Evolutionary conservation across 2,113 vertebrate genomes (phyloP), one percentile per base, ranked within the genome.

Genomic region (Dasyurus viverrinus): DNA sequence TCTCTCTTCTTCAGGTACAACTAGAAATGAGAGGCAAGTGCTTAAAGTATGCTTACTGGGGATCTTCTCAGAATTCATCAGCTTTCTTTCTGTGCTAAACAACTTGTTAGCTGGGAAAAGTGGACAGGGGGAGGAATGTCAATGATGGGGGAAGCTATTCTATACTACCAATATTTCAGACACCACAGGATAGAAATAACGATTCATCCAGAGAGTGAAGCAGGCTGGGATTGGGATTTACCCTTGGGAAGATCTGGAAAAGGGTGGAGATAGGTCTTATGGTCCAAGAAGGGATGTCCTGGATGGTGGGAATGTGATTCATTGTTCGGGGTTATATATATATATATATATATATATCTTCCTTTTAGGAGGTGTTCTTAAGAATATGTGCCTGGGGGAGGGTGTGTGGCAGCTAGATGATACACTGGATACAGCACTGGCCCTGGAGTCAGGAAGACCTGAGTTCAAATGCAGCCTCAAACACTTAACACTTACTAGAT

Each of bases 21-120:
- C 46, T 10, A 48, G 91, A 93, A 94, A 90, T 19, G 25, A 96
- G 92, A 55, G 50, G 57, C 4, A 27, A 25, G 16, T 76, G 14
- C n/a, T 94, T 96, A 92, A 96, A 93, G 52, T 93, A n/a, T 47
- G 76, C 25, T 93, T 54, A 91, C 19, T 92, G 54, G 26, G 53
- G 90, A 2, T 92, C 54, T 95, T 89, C 23, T 93, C 94, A 93
- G 54, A 96, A 96, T 93, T 93, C 26, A n/a, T 93, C 52, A 89
- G 53, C 92, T 90, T 30, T 30, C n/a, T 93, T 93, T 93, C 26
- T 95, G 30, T 9, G 5, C 3, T 54, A 12, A 1, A 60, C 89
- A 96, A 92, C 3, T 52, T 89, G 27, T 90, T 93, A 90, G 12
- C 22, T 90, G 12, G 42, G 42, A 16, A 14, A 92, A 90, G 50